Evolutionary conservation across 1,140 invertebrate genomes (phyloP), one percentile per base, ranked within the genome.

Genomic region (Whitmania pigra): DNA sequence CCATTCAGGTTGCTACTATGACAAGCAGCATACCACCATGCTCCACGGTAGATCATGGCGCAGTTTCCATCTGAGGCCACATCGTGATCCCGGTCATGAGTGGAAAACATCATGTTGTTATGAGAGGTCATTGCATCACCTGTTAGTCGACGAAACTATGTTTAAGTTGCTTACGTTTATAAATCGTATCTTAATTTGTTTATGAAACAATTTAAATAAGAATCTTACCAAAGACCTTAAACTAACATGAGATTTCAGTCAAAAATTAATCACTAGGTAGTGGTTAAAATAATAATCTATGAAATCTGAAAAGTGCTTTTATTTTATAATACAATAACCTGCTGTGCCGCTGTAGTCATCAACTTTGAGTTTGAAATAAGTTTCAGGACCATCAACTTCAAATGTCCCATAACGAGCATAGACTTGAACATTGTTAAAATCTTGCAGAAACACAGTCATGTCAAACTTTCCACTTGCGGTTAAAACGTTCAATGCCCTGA

Each of bases 11-110:
- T 80, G 0, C 77, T 74, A 73, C 75, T 70, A 49, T 78, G 77
- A 40, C 77, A 78, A 53, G 75, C 78, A 55, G 74, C 77, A 76
- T 76, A 80, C 79, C 80, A 80, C 79, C 79, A 80, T 4, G 71
- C 71, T 25, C 71, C 71, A 13, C 13, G 7, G 40, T 27, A 29
- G 9, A 9, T 49, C 2, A 27, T 27, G 9, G 71, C 71, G 31
- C 71, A 72, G 57, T 67, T 72, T 13, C 27, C 22, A 20, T 72
- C 13, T 9, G 18, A 25, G 31, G 31, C 6, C 5, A 20, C 13
- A 49, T 72, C 71, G 18, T 40, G 31, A 49, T 72, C 71, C n/a
- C 9, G 27, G 31, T 72, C 71, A 9, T 27, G 20, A 20, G 71
- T 72, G 7, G 71, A 29, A 55, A 72, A 72, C 25, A 22, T n/a